Percentiles rank a stretch among this genome's conserved stretches.
Evolutionary conservation across 2,797 vertebrate genomes (phyloP).

Genomic region (Darevskia nairensis): DNA sequence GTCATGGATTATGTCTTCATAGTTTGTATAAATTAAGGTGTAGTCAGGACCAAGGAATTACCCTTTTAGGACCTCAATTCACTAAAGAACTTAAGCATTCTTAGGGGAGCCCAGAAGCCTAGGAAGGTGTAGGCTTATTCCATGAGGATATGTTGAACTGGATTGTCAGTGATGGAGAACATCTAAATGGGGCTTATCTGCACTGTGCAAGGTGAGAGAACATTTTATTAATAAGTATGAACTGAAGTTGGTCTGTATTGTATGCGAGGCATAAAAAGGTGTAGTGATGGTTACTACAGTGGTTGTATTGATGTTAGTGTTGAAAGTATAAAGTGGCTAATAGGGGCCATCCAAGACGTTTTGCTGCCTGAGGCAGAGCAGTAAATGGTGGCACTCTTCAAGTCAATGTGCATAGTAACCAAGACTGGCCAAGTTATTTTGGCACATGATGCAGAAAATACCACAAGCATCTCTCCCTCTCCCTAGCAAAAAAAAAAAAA

Average conservation of each 20-base stretch:
- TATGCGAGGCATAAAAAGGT: background rate
- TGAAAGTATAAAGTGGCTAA: background rate
- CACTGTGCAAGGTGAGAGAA: background rate
- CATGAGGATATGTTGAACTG: constrained; percentile 15
- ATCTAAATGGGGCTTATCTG: background rate
- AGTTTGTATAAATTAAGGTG: background rate
- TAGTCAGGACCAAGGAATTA: background rate
- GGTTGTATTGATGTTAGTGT: background rate
- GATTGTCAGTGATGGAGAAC: constrained; percentile 27
- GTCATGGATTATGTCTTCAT: constrained; percentile 1
- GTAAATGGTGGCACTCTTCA: background rate
- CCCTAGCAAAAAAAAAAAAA: background rate
- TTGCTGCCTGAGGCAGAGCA: background rate
- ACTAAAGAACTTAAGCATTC: constrained; percentile 29
- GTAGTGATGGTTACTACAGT: background rate
- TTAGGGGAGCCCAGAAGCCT: constrained; percentile 9
- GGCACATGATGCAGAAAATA: background rate
- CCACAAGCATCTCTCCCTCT: background rate
- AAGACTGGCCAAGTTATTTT: background rate
- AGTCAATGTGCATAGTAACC: background rate
- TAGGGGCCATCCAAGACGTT: background rate
- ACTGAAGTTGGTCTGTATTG: background rate
- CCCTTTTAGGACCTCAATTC: constrained; percentile 34
- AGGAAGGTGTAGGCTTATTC: constrained; percentile 22
- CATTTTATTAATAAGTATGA: background rate